phyloP scores from a whole-genome alignment of 2,113 vertebrate genomes.

The Laterallus jamaicensis region DNA sequence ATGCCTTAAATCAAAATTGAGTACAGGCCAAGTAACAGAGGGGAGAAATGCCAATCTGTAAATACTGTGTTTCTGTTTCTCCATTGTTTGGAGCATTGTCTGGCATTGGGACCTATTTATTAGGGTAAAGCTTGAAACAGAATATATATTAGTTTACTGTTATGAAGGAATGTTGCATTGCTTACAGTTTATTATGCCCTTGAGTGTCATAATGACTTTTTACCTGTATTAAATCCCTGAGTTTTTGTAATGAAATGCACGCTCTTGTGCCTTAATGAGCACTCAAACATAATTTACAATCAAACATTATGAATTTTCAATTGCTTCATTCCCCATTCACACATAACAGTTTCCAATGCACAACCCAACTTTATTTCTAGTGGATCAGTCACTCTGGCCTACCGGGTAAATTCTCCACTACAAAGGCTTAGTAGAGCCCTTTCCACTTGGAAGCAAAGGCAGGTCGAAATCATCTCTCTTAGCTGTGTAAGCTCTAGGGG shows the following conservation, averaged over 20 bases:
- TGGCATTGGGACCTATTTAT: not conserved
- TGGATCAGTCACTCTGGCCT: not conserved
- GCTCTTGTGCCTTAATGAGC: constrained; percentile 40
- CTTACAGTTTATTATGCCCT: constrained; percentile 22
- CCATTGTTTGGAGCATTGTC: not conserved
- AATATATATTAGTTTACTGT: constrained; percentile 28
- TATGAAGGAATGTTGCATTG: constrained; percentile 1
- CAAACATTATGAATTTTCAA: constrained; percentile 26
- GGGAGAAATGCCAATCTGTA: not conserved
- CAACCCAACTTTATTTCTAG: not conserved
- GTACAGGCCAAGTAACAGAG: not conserved
- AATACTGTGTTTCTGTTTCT: constrained; percentile 23
- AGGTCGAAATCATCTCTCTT: not conserved
- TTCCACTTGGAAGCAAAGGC: not conserved
- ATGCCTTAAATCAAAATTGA: constrained; percentile 26
- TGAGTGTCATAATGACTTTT: constrained; percentile 44
- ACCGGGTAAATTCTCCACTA: not conserved
- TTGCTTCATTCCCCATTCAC: not conserved
- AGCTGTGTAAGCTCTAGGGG: not conserved
- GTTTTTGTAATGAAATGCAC: constrained; percentile 53
- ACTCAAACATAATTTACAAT: constrained; percentile 30
- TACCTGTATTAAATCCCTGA: constrained; percentile 34
- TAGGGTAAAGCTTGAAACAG: not conserved
- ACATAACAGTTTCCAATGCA: not conserved
- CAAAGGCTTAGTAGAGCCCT: not conserved